Evolutionary conservation across 2,888 invertebrate genomes (phyloP), one percentile per base, ranked within the genome.

Genomic region (Torymus tubicola): DNA sequence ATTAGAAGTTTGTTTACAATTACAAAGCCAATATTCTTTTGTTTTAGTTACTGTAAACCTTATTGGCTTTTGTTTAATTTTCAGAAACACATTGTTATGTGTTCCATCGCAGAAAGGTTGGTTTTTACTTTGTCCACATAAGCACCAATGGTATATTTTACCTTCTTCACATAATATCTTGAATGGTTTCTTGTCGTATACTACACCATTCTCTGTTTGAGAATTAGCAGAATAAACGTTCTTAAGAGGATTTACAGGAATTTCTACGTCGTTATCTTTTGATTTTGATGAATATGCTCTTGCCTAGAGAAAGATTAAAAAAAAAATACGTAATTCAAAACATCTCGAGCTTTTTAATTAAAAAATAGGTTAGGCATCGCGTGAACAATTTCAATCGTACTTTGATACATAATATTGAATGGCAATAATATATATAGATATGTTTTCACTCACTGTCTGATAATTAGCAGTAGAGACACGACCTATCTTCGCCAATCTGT

Each of bases 31-130:
- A 89, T 98, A 98, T 18, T 97, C 96, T 86, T 96, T 97, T 0
- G 95, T 95, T 91, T 98, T 95, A 70, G 94, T 94, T 1, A 99
- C 98, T 84, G 93, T 92, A 88, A 99, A 98, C 81, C 93, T 92
- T 4, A 98, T 92, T 0, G 99, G 99, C 84, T 94, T 95, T 65
- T 94, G 92, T 80, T 93, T 94, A 55, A 97, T 94, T 91, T 95
- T 95, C 2, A 96, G 92, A 85, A 93, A 94, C 21, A 94, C 92
- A 89, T 94, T 94, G 89, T 93, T 96, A 90, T 99, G 99, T 0
- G 96, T 96, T 16, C 96, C 96, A 92, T 99, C 99, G 91, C 99
- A 99, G 63, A 99, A 92, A 0, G 99, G 99, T 92, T 99, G 98
- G 31, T 91, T 93, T 88, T 96, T 96, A 82, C 98, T 98, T 84